These are phyloP conservation scores for Pongo abelii DNA, from an alignment of 2,113 vertebrate genomes.

Conservation along the genomic window DNA sequence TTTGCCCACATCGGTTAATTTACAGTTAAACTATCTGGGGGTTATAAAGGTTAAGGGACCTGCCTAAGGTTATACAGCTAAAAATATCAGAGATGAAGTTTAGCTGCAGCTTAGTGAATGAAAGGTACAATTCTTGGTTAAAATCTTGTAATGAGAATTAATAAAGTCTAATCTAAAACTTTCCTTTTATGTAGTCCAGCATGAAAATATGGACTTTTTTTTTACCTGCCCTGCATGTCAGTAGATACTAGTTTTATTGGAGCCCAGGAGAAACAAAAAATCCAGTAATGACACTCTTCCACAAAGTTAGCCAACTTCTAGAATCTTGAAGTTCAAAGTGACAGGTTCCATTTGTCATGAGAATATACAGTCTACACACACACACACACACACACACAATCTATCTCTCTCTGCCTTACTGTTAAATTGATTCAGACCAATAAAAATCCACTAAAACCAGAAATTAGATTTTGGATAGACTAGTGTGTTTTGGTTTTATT, in stretches of 20 bases:
- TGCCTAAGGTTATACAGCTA: neutral
- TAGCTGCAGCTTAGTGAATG: neutral
- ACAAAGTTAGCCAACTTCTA: conserved; percentile 7
- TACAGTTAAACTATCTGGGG: neutral
- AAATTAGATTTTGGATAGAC: neutral
- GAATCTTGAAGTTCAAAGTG: conserved; percentile 20
- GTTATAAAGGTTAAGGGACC: neutral
- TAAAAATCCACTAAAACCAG: neutral
- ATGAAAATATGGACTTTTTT: conserved; percentile 59
- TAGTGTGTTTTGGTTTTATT: neutral
- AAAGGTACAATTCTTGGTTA: conserved; percentile 1
- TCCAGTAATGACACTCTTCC: conserved; percentile 26
- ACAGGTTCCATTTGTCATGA: neutral
- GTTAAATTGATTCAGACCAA: neutral
- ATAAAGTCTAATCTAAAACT: conserved; percentile 48
- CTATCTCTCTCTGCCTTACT: too few species aligned
- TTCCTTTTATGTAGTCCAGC: conserved; percentile 21
- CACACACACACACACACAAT: neutral
- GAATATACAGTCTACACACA: neutral
- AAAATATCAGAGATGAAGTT: conserved; percentile 8
- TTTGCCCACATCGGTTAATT: neutral
- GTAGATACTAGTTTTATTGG: conserved; percentile 40
- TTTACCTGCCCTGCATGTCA: conserved; percentile 35
- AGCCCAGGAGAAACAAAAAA: conserved; percentile 58
- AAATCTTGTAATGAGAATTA: conserved; percentile 49